Percentiles rank a stretch among this genome's conserved stretches.
These are phyloP conservation scores for Dromococcyx pavoninus DNA, from an alignment of 2,797 vertebrate genomes.

Conservation along the genomic window DNA sequence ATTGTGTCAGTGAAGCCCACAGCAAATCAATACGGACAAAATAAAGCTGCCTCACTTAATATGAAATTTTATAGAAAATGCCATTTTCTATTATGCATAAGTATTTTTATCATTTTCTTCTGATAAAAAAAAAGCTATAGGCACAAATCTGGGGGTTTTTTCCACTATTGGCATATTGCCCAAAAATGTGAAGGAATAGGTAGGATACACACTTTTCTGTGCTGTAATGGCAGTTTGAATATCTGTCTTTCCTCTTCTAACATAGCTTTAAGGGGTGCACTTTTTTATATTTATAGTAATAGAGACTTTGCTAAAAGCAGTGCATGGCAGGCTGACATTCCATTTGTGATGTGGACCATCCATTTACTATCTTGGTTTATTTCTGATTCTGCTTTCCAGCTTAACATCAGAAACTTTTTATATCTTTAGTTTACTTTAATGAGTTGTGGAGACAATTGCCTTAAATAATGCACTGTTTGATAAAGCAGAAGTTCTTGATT, in stretches of 20 bases:
- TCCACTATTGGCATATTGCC: not conserved
- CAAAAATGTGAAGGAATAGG: not conserved
- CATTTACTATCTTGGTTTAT: not conserved
- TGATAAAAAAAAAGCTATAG: not conserved
- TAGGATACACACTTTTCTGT: not conserved
- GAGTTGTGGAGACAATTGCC: not conserved
- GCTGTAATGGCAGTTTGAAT: not conserved
- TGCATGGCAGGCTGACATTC: not conserved
- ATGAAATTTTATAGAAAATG: not conserved
- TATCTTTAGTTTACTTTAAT: not conserved
- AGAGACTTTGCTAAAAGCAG: not conserved
- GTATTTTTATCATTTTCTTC: not conserved
- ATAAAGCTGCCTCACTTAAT: not conserved
- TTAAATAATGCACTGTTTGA: not conserved
- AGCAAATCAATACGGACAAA: not conserved
- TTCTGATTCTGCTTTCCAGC: not conserved
- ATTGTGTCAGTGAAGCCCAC: not conserved
- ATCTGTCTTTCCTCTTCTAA: not conserved
- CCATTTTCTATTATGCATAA: not conserved
- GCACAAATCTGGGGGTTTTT: not conserved
- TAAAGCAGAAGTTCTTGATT: not conserved
- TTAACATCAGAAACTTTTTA: not conserved
- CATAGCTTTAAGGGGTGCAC: not conserved
- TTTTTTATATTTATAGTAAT: not conserved
- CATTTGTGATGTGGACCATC: not conserved